Evolutionary conservation across 1,140 invertebrate genomes (phyloP).

Genomic region (Bemisia tabaci): DNA sequence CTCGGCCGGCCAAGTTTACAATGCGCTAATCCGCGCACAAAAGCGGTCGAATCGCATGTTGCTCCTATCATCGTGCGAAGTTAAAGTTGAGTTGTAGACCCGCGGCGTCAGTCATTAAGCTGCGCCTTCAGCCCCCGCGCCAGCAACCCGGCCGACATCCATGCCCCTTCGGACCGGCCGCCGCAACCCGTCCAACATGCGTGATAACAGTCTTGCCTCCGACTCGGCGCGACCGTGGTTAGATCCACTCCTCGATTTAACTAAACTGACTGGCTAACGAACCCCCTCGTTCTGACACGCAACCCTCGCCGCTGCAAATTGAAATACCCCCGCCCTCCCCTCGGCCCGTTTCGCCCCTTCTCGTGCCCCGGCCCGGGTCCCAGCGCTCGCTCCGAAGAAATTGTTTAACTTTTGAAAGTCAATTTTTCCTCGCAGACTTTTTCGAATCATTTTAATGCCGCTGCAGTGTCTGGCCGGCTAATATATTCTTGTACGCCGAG

Average conservation of each 20-base stretch:
- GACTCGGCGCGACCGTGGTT: not conserved
- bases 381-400: not conserved
- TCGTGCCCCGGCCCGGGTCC: no score
- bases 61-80: not conserved
- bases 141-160: not conserved
- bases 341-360: not conserved
- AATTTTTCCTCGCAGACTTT: not conserved
- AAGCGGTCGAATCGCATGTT: not conserved
- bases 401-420: not conserved
- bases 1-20: no score
- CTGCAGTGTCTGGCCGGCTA: not conserved
- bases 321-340: not conserved
- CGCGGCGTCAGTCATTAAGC: not conserved
- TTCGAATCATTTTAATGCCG: not conserved
- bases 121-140: not conserved
- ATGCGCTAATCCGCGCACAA: no score
- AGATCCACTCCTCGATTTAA: not conserved
- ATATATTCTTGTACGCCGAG: no score
- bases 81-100: not conserved
- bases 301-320: not conserved
- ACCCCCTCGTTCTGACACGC: not conserved
- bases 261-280: not conserved
- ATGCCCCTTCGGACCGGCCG: no score
- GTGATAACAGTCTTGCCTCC: not conserved
- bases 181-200: not conserved